Evolutionary conservation across 2,113 vertebrate species (phyloP), one percentile per base, ranked within the genome.

Genomic region (Hemibagrus wyckioides): DNA sequence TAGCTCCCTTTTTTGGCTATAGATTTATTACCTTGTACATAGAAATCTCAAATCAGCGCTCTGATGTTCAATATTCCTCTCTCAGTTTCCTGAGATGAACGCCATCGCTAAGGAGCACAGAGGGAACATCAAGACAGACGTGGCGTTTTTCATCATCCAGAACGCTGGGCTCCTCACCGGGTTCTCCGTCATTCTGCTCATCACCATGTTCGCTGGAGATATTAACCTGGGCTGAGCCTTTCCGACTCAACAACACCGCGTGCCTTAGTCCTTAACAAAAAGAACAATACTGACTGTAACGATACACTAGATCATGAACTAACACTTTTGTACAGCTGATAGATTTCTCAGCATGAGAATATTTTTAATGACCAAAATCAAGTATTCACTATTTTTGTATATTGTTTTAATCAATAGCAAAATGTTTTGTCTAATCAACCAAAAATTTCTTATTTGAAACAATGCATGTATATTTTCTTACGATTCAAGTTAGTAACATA

Each of bases 71-170:
- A 23, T 69, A 50, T 36, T 54, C 76, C 67, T 81, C 54, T 11
- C 61, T 36, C 85, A 91, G 98, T 98, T 99, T 87, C 97, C 97
- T 25, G 98, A 99, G 94, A 97, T 99, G 97, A 97, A 98, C 6
- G 95, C 92, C 85, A 97, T 99, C 90, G 91, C 96, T 81, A 94
- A 88, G 90, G 96, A 96, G 69, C 95, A 98, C 88, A 92, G 89
- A 0, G 19, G 14, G 25, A 84, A 33, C 39, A 96, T 94, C 9
- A 96, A 95, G 48, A 93, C 93, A 85, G 96, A 93, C 87, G 88
- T 98, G 6, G 87, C 96, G 17, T 97, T 97, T 94, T 99, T 99
- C 94, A 86, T 96, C 73, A 97, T 99, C 91, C 98, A 99, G 96
- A 99, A 99, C 0, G 95, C 94, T 0, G 98, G 98, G 5, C 95